Evolutionary conservation across 2,888 invertebrate genomes (phyloP).

Genomic region (Chydorus sphaericus): DNA sequence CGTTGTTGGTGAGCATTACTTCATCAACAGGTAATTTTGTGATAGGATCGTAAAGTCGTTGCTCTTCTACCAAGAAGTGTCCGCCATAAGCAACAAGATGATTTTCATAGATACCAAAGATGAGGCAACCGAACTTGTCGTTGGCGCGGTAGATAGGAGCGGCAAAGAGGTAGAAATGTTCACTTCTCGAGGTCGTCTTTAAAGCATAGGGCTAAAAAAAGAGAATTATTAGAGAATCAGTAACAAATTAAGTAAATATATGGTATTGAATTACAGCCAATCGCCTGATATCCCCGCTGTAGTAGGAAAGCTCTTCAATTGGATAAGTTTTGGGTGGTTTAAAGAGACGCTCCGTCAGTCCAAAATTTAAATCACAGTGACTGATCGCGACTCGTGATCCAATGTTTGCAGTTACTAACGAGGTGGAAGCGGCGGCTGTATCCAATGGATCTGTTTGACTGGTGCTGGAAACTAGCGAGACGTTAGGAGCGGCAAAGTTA

Average conservation of each 20-base stretch:
- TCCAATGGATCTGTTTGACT: background rate
- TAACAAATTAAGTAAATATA: background rate
- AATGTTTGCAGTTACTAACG: background rate
- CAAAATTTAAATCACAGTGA: background rate
- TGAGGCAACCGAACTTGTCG: background rate
- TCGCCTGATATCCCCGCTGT: constrained; percentile 16
- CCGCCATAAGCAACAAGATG: background rate
- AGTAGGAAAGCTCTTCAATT: background rate
- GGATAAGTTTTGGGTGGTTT: background rate
- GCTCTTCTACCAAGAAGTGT: background rate
- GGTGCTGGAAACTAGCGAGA: background rate
- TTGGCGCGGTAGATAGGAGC: constrained; percentile 38
- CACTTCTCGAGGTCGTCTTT: background rate
- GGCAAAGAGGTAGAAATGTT: constrained; percentile 27
- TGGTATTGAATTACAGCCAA: constrained; percentile 21
- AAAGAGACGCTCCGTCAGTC: background rate
- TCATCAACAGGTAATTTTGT: background rate
- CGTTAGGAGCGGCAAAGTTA: no score
- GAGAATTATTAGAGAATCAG: background rate
- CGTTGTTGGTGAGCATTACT: background rate
- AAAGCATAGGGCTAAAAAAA: background rate
- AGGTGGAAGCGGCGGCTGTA: no score
- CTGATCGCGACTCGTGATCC: background rate
- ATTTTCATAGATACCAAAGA: background rate
- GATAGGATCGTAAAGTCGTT: background rate